phyloP scores from a whole-genome alignment of 2,888 invertebrate species.

The Aradus depressus region DNA sequence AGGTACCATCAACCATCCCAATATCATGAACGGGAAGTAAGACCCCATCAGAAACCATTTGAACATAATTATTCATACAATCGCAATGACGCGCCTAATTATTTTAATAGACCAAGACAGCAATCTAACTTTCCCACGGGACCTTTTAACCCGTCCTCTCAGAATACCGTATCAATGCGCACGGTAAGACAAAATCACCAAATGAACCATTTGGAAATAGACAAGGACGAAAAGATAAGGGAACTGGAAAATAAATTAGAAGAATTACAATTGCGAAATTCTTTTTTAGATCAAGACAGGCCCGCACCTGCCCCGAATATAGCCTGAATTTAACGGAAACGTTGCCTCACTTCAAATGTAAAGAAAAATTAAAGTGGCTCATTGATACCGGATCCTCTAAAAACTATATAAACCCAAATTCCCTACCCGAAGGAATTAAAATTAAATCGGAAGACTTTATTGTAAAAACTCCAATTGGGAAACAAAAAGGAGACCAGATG shows the following conservation, averaged over 20 bases:
- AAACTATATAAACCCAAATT: not conserved
- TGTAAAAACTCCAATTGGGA: not conserved
- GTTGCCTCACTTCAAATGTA: not conserved
- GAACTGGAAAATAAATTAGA: not conserved
- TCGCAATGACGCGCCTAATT: too few relatives aligned
- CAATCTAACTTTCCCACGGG: not conserved
- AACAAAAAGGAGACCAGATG: not conserved
- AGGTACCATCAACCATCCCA: too few relatives aligned
- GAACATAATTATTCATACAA: not conserved
- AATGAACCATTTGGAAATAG: not conserved
- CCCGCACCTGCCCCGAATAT: not conserved
- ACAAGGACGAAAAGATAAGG: not conserved
- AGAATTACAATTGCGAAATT: not conserved
- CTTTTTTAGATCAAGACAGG: not conserved
- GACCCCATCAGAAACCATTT: too few relatives aligned
- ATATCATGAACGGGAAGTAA: too few relatives aligned
- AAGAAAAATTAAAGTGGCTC: not conserved
- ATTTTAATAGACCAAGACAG: too few relatives aligned
- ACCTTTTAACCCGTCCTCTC: not conserved
- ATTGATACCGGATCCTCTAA: not conserved
- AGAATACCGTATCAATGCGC: not conserved
- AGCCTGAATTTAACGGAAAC: not conserved
- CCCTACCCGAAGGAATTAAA: not conserved
- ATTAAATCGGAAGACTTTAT: not conserved
- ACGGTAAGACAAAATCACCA: not conserved